Percentiles rank a stretch among this genome's conserved stretches.
These are phyloP conservation scores for Microchrysa polita DNA, from an alignment of 2,888 invertebrate species.

Conservation along the genomic window DNA sequence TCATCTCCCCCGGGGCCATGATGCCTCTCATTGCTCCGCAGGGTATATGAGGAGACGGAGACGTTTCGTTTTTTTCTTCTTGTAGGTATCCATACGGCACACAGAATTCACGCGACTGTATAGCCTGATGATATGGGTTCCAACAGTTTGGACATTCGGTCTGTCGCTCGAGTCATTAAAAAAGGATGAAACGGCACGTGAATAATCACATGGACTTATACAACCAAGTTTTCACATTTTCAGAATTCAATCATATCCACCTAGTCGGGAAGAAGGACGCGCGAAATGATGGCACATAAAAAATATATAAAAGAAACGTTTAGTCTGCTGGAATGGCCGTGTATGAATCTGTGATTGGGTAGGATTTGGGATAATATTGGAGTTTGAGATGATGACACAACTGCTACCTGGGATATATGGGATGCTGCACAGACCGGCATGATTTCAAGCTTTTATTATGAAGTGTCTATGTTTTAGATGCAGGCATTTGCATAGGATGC, in stretches of 20 bases:
- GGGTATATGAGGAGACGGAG: too few species aligned
- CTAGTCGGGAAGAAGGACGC: neutral
- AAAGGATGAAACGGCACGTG: slow-evolving; percentile 17
- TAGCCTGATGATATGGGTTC: neutral
- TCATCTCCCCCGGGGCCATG: neutral
- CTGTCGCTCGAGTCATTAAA: slow-evolving; percentile 5
- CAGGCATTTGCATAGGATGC: neutral
- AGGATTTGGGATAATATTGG: too few species aligned
- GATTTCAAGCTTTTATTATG: neutral
- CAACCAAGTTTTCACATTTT: slow-evolving; percentile 25
- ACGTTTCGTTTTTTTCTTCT: slow-evolving; percentile 16
- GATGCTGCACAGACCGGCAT: too few species aligned
- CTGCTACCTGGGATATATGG: too few species aligned
- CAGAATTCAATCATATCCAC: slow-evolving; percentile 15
- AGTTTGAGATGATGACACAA: too few species aligned
- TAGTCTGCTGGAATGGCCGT: too few species aligned
- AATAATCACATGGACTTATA: slow-evolving; percentile 22
- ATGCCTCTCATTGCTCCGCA: neutral
- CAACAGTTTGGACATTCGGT: neutral
- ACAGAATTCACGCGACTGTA: neutral
- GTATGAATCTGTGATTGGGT: too few species aligned
- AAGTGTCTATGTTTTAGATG: neutral
- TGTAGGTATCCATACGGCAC: neutral
- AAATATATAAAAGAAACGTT: too few species aligned
- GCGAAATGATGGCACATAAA: too few species aligned